Base-by-base conservation (phyloP, 2,797 vertebrate genomes). In the Megaceryle alcyon region DNA sequence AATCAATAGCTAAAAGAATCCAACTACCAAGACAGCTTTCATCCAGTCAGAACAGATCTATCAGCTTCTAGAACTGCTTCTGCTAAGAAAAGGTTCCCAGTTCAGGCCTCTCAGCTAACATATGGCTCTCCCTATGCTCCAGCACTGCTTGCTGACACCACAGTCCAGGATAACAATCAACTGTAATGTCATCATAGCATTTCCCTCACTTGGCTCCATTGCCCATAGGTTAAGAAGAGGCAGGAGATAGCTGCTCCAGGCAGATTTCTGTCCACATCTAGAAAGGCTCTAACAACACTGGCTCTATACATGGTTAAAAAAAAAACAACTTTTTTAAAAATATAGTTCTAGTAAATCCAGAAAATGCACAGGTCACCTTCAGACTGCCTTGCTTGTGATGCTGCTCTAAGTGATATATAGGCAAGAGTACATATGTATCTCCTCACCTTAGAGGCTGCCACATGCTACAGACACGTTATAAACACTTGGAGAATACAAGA, bases 111-210 rank as follows among this genome's bases (percentile, higher is more conserved):
- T 76, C 3, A 0, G 77, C 4, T 88, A 92, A 83, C 92, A 95
- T 75, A 92, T 48, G 90, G 91, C 82, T 59, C 82, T 76, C 80
- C 70, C 59, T 51, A 6, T 1, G 3, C 90, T 84, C 66, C 90
- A 88, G 19, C 80, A 85, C 80, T 35, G 72, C 91, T 86, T 68
- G 89, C 82, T 95, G 94, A 95, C 90, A 96, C n/a, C 91, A 95
- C 57, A 33, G 73, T 3, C 76, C 85, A 39, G 61, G 69, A 61
- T 78, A 91, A 94, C 65, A 73, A 77, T 71, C 57, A 82, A 84
- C 80, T 28, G 20, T 59, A 86, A 91, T 29, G 66, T 43, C 77
- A 86, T 81, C 64, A 48, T 0, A 66, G 70, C 69, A 73, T 79
- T 95, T 72, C 94, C 60, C 91, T 95, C 87, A 65, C 76, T 90